phyloP scores from a whole-genome alignment of 2,113 vertebrate genomes.

The Sisor rabdophorus region DNA sequence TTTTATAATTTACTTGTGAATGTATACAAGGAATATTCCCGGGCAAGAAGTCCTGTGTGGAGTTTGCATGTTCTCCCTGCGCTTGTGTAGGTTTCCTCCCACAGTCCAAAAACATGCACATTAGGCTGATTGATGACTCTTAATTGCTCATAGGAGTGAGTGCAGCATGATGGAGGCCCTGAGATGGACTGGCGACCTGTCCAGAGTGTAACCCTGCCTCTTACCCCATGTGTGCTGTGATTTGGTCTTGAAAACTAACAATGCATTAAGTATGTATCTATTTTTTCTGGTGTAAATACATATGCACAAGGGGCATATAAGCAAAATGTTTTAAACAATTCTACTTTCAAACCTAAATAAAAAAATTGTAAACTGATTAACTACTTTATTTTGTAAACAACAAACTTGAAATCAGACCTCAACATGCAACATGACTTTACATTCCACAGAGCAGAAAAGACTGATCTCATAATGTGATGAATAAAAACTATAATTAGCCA shows the following conservation, averaged over 20 bases:
- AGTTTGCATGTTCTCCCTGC: too few relatives aligned
- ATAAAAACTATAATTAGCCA: slow-evolving; percentile 47
- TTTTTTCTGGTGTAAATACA: not conserved
- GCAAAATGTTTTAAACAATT: not conserved
- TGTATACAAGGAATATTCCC: not conserved
- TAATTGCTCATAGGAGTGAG: too few relatives aligned
- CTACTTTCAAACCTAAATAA: slow-evolving; percentile 18
- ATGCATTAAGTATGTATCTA: too few relatives aligned
- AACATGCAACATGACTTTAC: not conserved
- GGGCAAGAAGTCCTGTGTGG: too few relatives aligned
- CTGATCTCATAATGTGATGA: slow-evolving; percentile 25
- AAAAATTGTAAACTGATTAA: slow-evolving; percentile 13
- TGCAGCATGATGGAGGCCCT: too few relatives aligned
- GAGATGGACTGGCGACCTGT: too few relatives aligned
- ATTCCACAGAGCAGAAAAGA: slow-evolving; percentile 24
- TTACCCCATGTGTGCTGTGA: too few relatives aligned
- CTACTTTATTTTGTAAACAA: slow-evolving; percentile 10
- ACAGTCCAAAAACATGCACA: too few relatives aligned
- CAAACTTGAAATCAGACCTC: slow-evolving; percentile 12
- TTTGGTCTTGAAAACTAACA: too few relatives aligned
- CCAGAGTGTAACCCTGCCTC: too few relatives aligned
- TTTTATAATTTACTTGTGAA: not conserved
- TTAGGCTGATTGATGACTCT: too few relatives aligned
- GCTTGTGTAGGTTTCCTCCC: too few relatives aligned
- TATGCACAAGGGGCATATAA: not conserved